Base-by-base conservation (phyloP, 2,797 vertebrate genomes). In the Lindbergichthys nudifrons region DNA sequence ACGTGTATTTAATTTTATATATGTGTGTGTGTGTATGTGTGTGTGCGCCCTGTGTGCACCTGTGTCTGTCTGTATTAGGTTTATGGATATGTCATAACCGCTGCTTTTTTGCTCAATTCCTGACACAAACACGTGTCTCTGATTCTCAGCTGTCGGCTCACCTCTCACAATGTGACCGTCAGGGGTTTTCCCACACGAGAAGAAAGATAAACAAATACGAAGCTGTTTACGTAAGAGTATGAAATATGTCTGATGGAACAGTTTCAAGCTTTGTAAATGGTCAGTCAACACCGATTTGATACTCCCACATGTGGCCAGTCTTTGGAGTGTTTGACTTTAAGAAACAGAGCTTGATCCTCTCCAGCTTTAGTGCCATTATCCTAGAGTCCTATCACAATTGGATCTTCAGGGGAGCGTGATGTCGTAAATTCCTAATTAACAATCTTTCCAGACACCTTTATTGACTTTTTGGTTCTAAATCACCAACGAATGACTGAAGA, bases 371-470 rank as follows among this genome's bases (percentile, higher is more conserved):
- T 60, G 67, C 48, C 39, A 21, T 84, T 85, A 79, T 84, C 79
- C 71, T n/a, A 39, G 23, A 75, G 78, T 46, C 65, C 30, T 63
- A 54, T 75, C 76, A 60, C 52, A 46, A 61, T 60, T 67, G 45
- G 77, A 80, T 85, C 80, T 82, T 69, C 61, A 53, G 69, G 54
- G 67, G 59, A 75, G 9, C 30, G 50, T 75, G 57, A 82, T 80
- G 71, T 71, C 75, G 83, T 91, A 80, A 88, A 86, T 83, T 81
- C 72, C 73, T 89, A 85, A 92, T 93, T 92, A 89, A 82, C 65
- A 77, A 83, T 18, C 62, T 76, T 67, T 78, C 77, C 79, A 91
- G 90, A 90, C 85, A 84, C 66, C 58, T 86, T 87, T 86, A 88
- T 90, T 83, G 87, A 90, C 79, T 77, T 89, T 75, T 83, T 58